Evolutionary conservation across 2,888 invertebrate genomes (phyloP).

Genomic region (Eupithecia abbreviata): DNA sequence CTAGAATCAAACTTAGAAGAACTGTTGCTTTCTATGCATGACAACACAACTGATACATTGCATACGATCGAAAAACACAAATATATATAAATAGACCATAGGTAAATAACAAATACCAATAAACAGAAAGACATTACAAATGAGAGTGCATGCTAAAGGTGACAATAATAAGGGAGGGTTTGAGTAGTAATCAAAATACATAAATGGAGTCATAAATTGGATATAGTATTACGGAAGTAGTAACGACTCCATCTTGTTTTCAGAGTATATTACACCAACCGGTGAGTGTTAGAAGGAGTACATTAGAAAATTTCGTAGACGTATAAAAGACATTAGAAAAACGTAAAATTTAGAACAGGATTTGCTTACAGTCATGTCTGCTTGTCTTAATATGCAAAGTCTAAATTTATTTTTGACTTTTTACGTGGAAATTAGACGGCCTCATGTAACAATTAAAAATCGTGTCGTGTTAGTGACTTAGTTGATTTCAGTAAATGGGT

Average conservation of each 20-base stretch:
- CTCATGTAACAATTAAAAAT: conserved; percentile 19
- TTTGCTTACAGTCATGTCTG: conserved; percentile 33
- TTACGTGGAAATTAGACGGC: conserved; percentile 12
- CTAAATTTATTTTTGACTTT: conserved; percentile 6
- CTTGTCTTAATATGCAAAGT: conserved; percentile 22
- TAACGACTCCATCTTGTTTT: conserved; percentile 83
- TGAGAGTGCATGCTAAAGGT: conserved; percentile 19
- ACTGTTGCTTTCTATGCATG: conserved; percentile 45
- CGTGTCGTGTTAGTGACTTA: conserved; percentile 12
- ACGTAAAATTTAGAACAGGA: conserved; percentile 19
- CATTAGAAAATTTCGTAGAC: conserved; percentile 57
- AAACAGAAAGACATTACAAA: conserved; percentile 3
- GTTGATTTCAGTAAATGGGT: background rate
- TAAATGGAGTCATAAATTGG: conserved; percentile 79
- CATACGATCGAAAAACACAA: conserved; percentile 4
- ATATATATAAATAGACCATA: conserved; percentile 19
- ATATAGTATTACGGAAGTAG: conserved; percentile 70
- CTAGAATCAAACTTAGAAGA: conserved; percentile 41
- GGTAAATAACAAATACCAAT: conserved; percentile 3
- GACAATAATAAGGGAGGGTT: background rate
- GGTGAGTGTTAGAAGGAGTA: conserved; percentile 81
- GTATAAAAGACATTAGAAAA: conserved; percentile 14
- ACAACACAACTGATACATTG: conserved; percentile 29
- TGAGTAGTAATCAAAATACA: conserved; percentile 62
- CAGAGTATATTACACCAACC: conserved; percentile 83